phyloP scores from a whole-genome alignment of 2,797 vertebrate genomes.

The Bucorvus abyssinicus region DNA sequence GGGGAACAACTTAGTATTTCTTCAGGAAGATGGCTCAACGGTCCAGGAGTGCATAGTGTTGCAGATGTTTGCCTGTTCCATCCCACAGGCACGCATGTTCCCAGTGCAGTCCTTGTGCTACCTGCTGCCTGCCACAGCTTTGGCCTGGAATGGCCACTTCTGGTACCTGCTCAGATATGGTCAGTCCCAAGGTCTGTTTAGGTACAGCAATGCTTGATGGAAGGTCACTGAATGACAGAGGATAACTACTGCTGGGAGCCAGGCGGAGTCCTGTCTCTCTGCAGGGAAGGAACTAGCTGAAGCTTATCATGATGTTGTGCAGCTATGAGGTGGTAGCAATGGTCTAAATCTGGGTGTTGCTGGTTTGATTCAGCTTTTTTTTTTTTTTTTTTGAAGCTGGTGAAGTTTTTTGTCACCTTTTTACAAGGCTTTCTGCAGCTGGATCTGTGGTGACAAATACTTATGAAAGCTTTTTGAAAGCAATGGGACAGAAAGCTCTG shows the following conservation, averaged over 20 bases:
- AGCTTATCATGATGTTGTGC: neutral
- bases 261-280: neutral
- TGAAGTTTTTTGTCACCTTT: neutral
- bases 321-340: neutral
- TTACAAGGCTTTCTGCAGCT: neutral
- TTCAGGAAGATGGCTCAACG: neutral
- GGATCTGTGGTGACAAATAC: neutral
- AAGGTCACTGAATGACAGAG: neutral
- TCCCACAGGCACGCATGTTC: accelerated
- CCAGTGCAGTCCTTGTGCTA: accelerated
- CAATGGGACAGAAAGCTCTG: neutral
- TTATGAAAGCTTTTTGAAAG: neutral
- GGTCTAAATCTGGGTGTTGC: neutral
- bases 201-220: too few species aligned
- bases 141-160: neutral
- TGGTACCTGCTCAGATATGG: neutral
- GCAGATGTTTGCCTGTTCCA: neutral
- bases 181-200: neutral
- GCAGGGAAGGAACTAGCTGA: neutral
- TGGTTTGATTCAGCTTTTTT: neutral
- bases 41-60: neutral
- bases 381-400: neutral
- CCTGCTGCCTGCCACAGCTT: neutral
- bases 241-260: neutral
- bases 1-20: neutral